Evolutionary conservation across 2,888 invertebrate genomes (phyloP), one percentile per base, ranked within the genome.

Genomic region (Leucophenga maculata): DNA sequence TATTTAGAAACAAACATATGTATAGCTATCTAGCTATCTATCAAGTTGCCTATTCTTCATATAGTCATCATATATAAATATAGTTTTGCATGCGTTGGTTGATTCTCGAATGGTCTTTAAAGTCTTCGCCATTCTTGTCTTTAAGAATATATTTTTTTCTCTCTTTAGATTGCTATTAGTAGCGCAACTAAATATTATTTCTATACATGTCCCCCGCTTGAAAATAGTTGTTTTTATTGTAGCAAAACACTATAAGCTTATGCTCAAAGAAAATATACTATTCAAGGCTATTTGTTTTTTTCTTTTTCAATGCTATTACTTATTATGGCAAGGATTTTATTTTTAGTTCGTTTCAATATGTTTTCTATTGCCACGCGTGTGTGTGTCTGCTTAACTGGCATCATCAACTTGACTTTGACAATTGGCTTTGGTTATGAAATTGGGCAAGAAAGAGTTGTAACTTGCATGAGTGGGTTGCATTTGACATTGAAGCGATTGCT

Each of bases 31-130:
- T 18, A 20, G 4, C 52, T 52, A 18, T 59, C 9, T 59, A 32
- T 59, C 31, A 26, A 18, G 20, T 26, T 11, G 22, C n/a, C 11
- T 22, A 20, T 65, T 11, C 52, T 54, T 32, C 14, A n/a, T n/a
- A n/a, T n/a, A n/a, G n/a, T n/a, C n/a, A 9, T 32, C 16, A 18
- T 52, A 16, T 14, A 1, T 20, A 65, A 50, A 65, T 52, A 52
- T 65, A 65, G 65, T 13, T 31, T 64, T 64, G 22, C 20, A 60
- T 60, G 62, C 72, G 67, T 62, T 62, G 59, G 70, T 60, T 68
- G 72, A 39, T 39, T 8, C 39, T 39, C 39, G 39, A 8, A 39
- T 39, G 26, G 26, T 26, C 26, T 26, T 26, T 26, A 8, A 39
- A 39, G 39, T 39, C 39, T 39, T 39, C 11, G 8, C 3, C 39